These are phyloP conservation scores for Planococcus citri DNA, from an alignment of 1,140 invertebrate species.

Conservation along the genomic window DNA sequence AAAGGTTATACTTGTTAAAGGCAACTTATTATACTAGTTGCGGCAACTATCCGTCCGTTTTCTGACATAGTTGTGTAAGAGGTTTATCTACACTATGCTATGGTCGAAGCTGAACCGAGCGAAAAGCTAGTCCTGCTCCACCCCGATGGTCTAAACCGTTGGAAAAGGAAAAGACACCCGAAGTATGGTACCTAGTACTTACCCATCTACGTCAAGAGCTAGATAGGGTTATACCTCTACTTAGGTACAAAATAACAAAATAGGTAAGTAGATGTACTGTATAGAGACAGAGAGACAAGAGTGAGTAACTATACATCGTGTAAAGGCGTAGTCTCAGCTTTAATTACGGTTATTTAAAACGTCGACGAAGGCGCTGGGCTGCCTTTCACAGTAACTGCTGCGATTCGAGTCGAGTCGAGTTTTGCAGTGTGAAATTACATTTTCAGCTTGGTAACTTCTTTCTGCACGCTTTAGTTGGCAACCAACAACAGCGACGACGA, in stretches of 20 bases:
- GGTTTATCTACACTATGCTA: neutral
- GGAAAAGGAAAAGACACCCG: no score
- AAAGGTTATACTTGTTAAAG: constrained; percentile 7
- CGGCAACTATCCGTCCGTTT: neutral
- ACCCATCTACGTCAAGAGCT: no score
- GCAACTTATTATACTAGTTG: constrained; percentile 3
- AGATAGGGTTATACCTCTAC: no score
- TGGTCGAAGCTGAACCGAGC: no score
- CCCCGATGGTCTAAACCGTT: no score
- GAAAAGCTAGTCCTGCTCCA: no score
- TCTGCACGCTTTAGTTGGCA: no score
- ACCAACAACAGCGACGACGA: no score
- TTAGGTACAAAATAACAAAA: no score
- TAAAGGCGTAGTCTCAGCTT: neutral
- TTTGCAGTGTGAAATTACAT: neutral
- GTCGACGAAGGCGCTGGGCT: no score
- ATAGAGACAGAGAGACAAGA: neutral
- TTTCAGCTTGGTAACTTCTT: neutral
- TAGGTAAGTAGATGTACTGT: neutral
- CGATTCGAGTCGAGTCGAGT: neutral
- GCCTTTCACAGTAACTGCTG: no score
- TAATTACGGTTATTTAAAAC: constrained; percentile 2
- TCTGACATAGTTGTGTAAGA: neutral
- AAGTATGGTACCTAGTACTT: no score
- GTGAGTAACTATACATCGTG: neutral